phyloP scores from a whole-genome alignment of 2,113 vertebrate species.

The Brachypteracias leptosomus region DNA sequence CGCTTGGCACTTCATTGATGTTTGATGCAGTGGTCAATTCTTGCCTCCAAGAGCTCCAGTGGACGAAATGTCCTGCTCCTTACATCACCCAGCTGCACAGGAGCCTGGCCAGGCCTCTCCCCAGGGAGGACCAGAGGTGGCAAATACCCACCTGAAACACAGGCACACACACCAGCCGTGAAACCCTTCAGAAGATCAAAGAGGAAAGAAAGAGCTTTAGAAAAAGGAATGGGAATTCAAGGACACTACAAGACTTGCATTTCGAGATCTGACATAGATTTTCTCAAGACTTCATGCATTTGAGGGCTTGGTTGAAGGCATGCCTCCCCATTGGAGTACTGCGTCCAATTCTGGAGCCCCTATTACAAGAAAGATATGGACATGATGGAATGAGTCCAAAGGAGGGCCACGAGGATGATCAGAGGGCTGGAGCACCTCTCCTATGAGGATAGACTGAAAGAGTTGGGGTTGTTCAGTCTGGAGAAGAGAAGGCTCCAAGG shows the following conservation, averaged over 20 bases:
- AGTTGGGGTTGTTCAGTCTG: no score
- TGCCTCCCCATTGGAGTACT: no score
- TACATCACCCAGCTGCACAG: not conserved
- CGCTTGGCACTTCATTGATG: not conserved
- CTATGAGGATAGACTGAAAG: no score
- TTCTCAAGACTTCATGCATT: not conserved
- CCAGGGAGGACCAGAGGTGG: not conserved
- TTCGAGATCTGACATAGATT: not conserved
- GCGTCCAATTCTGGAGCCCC: no score
- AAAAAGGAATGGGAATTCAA: not conserved
- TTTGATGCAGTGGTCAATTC: not conserved
- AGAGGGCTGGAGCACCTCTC: no score
- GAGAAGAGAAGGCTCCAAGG: no score
- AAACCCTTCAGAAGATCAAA: accelerated
- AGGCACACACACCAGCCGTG: accelerated
- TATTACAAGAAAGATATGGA: no score
- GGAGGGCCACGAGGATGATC: no score
- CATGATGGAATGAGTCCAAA: no score
- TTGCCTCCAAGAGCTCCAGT: not conserved
- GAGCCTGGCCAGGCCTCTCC: not conserved
- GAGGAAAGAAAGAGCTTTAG: not conserved
- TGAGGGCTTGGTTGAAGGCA: accelerated
- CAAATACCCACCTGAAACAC: not conserved
- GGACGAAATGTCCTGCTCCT: not conserved
- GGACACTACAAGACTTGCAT: not conserved